Conservation (phyloP, 2,888 invertebrate species). For the Ectemnius cavifrons region DNA sequence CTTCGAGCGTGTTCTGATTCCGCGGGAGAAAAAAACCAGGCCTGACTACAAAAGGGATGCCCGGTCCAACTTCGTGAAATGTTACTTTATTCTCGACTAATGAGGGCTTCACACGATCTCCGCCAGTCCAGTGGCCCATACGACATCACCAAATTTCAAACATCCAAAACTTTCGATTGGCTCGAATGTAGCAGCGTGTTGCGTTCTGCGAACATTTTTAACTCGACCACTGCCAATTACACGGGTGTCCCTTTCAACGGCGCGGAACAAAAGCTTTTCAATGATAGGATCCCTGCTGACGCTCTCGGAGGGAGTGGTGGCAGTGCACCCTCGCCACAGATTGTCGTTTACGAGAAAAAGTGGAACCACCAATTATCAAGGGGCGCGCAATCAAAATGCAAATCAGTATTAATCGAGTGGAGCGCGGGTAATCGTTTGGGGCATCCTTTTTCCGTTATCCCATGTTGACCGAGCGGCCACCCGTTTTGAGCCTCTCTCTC, state of each 20-base stretch:
- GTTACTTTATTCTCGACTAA: neutral
- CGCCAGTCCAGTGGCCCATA: too few species aligned
- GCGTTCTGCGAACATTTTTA: too few species aligned
- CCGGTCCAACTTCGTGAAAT: neutral
- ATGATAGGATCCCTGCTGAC: too few species aligned
- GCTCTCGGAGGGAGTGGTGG: too few species aligned
- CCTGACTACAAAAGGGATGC: constrained; percentile 5
- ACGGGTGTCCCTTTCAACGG: too few species aligned
- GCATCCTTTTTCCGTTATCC: constrained; percentile 36
- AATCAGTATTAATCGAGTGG: constrained; percentile 63
- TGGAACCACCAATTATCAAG: constrained; percentile 52
- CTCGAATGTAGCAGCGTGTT: too few species aligned
- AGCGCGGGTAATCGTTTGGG: constrained; percentile 47
- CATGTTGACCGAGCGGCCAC: neutral
- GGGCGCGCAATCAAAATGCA: constrained; percentile 62
- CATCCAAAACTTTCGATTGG: too few species aligned
- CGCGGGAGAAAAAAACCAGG: constrained; percentile 7
- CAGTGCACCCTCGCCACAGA: constrained; percentile 4
- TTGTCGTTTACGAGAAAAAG: constrained; percentile 46
- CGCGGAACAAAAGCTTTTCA: too few species aligned
- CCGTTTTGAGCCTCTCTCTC: neutral
- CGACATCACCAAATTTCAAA: too few species aligned
- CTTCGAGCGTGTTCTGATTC: constrained; percentile 18
- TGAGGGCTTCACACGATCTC: neutral
- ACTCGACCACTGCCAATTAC: too few species aligned